Evolutionary conservation across 2,888 invertebrate species (phyloP), one percentile per base, ranked within the genome.

Genomic region (Drosophila phalerata): DNA sequence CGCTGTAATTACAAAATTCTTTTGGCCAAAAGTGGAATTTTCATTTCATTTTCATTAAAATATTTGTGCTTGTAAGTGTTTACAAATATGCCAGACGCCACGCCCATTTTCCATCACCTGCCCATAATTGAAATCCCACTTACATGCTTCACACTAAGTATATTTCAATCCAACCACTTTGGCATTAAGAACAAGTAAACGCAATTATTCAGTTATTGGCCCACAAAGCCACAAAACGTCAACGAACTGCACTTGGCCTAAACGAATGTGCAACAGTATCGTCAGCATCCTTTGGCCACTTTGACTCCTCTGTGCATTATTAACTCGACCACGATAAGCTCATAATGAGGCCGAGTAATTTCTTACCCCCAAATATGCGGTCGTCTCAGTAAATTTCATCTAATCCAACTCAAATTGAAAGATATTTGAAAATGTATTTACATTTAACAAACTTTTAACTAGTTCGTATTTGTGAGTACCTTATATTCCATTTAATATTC

Each of bases 1-100:
- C 81, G 88, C 81, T 88, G 88, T 85, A 88, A 85, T 85, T 85
- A 85, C 87, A 74, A 85, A 86, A 85, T 85, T 85, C 85, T 86
- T 85, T 86, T 88, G 88, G 85, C 87, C 74, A 69, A 88, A 85
- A 83, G 72, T 72, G 84, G 84, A 85, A 85, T 85, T 85, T 88
- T 85, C 86, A 85, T 85, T 85, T 85, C 80, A 74, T 88, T 85
- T 85, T 85, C 84, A 85, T 85, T 85, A 85, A 85, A 85, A 85
- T 85, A 85, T 85, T 88, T 85, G 48, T 56, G 74, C 80, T 74
- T 74, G 84, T 69, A 88, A 88, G 74, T 88, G 80, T 84, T 88
- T 77, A 83, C 85, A 79, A 87, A 85, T 85, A 81, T 85, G 82
- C 83, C 74, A 74, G 52, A 61, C 60, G 25, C 42, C 43, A 49